Conservation (phyloP, 2,797 vertebrate species). For the Holocentrus rufus region DNA sequence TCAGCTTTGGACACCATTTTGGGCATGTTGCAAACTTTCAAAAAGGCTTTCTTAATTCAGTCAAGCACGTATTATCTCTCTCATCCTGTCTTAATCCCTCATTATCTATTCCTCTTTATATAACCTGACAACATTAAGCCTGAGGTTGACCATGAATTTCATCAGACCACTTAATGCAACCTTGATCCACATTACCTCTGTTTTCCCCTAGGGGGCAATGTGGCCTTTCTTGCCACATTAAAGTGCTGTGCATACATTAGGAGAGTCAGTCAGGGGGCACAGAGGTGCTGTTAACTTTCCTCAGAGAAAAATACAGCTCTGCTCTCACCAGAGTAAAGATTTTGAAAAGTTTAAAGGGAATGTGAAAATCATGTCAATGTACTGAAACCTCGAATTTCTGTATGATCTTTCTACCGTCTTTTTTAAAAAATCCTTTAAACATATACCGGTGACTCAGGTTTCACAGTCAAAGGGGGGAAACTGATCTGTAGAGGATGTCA, state of each 20-base stretch:
- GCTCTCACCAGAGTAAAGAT: conserved; percentile 34
- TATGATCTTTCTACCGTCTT: not conserved
- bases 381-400: conserved; percentile 21
- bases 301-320: not conserved
- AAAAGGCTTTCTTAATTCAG: not conserved
- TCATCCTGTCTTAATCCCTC: not conserved
- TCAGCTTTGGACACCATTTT: conserved; percentile 33
- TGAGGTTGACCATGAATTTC: conserved; percentile 30
- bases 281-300: conserved; percentile 11
- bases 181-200: conserved; percentile 47
- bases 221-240: conserved; percentile 46
- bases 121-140: conserved; percentile 23
- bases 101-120: not conserved
- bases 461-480: conserved; percentile 22
- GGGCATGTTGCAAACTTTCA: conserved; percentile 18
- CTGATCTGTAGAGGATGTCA: conserved; percentile 18
- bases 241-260: conserved; percentile 62
- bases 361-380: conserved; percentile 48
- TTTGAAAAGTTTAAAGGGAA: conserved; percentile 62
- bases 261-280: conserved; percentile 27
- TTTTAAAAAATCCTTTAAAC: conserved; percentile 8
- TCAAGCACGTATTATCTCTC: not conserved
- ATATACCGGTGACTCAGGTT: conserved; percentile 12
- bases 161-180: conserved; percentile 26
- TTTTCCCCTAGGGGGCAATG: conserved; percentile 60